phyloP scores from a whole-genome alignment of 2,888 invertebrate genomes.

The Spilosoma lubricipeda region DNA sequence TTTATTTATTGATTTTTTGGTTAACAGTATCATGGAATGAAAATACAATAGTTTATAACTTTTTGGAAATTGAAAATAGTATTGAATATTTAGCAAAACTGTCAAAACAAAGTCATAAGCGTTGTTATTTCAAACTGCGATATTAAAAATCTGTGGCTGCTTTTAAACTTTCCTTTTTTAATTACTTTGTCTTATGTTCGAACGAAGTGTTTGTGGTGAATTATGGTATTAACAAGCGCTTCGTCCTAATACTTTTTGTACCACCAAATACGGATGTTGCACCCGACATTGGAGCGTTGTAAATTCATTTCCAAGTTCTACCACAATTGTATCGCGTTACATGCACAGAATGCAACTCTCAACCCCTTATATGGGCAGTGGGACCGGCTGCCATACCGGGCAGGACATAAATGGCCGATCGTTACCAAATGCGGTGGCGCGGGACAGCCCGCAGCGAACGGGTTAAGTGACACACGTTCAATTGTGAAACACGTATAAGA shows the following conservation, averaged over 20 bases:
- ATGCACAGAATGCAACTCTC: constrained; percentile 60
- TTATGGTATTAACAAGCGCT: neutral
- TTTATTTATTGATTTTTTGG: neutral
- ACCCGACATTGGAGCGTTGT: constrained; percentile 39
- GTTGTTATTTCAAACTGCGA: neutral
- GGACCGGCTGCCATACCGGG: constrained; percentile 64
- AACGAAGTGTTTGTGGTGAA: neutral
- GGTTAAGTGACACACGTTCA: constrained; percentile 65
- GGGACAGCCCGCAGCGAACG: constrained; percentile 63
- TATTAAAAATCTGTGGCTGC: neutral
- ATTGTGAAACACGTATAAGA: constrained; percentile 65
- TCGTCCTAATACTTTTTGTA: constrained; percentile 35
- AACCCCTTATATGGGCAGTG: constrained; percentile 59
- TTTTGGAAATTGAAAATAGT: neutral
- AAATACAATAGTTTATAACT: neutral
- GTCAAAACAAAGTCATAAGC: neutral
- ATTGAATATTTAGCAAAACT: neutral
- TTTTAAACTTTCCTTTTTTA: neutral
- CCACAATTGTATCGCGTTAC: constrained; percentile 67
- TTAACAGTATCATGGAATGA: neutral
- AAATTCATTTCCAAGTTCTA: constrained; percentile 65
- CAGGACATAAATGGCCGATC: constrained; percentile 60
- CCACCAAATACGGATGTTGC: constrained; percentile 44
- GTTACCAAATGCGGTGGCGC: constrained; percentile 70
- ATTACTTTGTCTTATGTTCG: neutral